A percentile compares a stretch with the other conserved stretches of the same genome.
Evolutionary conservation across 2,888 invertebrate species (phyloP).

Genomic region (Phasia obesa): DNA sequence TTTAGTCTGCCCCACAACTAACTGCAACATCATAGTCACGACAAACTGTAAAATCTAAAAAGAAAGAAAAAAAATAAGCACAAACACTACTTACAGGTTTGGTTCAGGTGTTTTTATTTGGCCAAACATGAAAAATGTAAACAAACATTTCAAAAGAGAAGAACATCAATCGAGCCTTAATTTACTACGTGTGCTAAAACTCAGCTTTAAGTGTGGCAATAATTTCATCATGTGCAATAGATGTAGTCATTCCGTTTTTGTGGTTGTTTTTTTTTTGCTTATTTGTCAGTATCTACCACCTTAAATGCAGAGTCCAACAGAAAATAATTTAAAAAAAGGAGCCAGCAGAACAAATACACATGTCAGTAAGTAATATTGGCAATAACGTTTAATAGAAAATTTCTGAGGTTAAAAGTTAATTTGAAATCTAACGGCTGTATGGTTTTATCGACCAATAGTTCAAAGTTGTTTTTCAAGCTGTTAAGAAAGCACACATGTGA

Average conservation of each 20-base stretch:
- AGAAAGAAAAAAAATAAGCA: too few relatives aligned
- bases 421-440: slow-evolving; percentile 5
- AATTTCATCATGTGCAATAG: too few relatives aligned
- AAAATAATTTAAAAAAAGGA: slow-evolving; percentile 5
- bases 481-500: too few relatives aligned
- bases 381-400: slow-evolving; percentile 29
- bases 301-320: too few relatives aligned
- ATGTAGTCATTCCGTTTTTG: too few relatives aligned
- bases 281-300: too few relatives aligned
- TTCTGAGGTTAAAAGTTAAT: slow-evolving; percentile 5
- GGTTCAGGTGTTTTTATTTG: slow-evolving; percentile 59
- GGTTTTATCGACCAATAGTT: not conserved
- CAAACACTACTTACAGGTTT: slow-evolving; percentile 17
- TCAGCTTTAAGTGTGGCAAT: slow-evolving; percentile 56
- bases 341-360: slow-evolving; percentile 9
- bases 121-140: slow-evolving; percentile 22
- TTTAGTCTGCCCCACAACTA: slow-evolving; percentile 28
- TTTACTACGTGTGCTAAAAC: slow-evolving; percentile 62
- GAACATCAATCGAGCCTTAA: slow-evolving; percentile 43
- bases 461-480: not conserved
- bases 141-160: slow-evolving; percentile 1
- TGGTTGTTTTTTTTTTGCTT: too few relatives aligned
- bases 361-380: slow-evolving; percentile 10
- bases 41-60: slow-evolving; percentile 35
- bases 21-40: slow-evolving; percentile 65